Evolutionary conservation across 2,888 invertebrate genomes (phyloP).

Genomic region (Diarsia mendica): DNA sequence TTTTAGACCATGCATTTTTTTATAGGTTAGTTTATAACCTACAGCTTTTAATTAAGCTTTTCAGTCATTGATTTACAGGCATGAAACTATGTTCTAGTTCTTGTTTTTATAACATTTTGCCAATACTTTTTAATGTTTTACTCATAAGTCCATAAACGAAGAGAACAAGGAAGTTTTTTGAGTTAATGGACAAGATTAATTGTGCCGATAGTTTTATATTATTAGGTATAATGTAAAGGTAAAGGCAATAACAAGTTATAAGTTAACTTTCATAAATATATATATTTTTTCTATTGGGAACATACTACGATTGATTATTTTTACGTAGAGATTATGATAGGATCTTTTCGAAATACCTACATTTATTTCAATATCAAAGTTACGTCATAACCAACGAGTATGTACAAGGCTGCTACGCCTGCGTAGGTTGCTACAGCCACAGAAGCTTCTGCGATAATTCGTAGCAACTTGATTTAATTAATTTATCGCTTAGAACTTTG

Average conservation of each 20-base stretch:
- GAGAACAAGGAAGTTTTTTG: constrained; percentile 6
- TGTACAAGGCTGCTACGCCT: neutral
- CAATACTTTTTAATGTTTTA: too few relatives aligned
- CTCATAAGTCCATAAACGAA: neutral
- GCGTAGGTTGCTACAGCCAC: neutral
- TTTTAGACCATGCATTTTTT: neutral
- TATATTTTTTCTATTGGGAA: neutral
- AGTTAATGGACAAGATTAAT: neutral
- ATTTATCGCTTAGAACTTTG: neutral
- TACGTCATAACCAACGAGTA: neutral
- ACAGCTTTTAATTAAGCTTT: neutral
- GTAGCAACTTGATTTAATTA: neutral
- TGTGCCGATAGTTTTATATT: neutral
- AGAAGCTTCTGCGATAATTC: neutral
- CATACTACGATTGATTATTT: constrained; percentile 1
- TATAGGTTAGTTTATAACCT: neutral
- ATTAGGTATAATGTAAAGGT: neutral
- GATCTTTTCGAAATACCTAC: neutral
- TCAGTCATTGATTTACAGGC: neutral
- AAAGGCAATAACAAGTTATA: constrained; percentile 36
- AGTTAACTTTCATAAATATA: neutral
- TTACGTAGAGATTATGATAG: too few relatives aligned
- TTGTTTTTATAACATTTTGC: too few relatives aligned
- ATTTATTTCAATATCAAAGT: neutral
- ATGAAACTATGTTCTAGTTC: neutral